Evolutionary conservation across 35 echinoderm and acorn worm species (phyloP).

Genomic region (Holothuria glaberrima): DNA sequence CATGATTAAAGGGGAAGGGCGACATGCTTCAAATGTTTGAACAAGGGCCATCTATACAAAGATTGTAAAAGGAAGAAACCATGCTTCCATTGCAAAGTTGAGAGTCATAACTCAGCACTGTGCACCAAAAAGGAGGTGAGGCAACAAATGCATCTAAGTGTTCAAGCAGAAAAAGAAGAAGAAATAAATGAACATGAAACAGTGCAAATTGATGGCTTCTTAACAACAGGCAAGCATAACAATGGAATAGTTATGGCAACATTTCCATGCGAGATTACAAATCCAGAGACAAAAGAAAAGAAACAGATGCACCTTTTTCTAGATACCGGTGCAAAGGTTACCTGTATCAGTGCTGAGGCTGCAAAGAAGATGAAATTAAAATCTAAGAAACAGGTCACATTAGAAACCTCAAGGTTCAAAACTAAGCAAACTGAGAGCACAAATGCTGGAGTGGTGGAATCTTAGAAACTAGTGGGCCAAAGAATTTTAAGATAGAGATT

Average conservation of each 20-base stretch:
- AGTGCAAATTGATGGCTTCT: slow-evolving; percentile 16
- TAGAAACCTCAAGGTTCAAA: slow-evolving; percentile 19
- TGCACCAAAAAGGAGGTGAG: neutral
- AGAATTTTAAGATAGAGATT: neutral
- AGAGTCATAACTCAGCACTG: neutral
- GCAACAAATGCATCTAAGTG: slow-evolving; percentile 11
- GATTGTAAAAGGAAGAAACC: slow-evolving; percentile 13
- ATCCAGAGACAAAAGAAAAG: neutral
- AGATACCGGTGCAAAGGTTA: slow-evolving; percentile 9
- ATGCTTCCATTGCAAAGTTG: slow-evolving; percentile 18
- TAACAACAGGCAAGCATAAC: neutral
- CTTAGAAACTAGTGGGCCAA: slow-evolving; percentile 3
- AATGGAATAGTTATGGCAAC: no score
- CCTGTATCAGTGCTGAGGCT: no score
- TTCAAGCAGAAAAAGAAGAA: neutral
- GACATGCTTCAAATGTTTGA: slow-evolving; percentile 30
- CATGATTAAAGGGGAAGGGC: neutral
- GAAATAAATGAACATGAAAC: neutral
- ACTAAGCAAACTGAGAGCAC: neutral
- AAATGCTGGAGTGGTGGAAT: slow-evolving; percentile 9
- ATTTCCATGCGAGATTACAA: neutral
- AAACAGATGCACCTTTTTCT: neutral
- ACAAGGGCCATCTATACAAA: no score
- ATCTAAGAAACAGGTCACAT: slow-evolving; percentile 6
- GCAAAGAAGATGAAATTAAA: neutral